These are phyloP conservation scores for Trochalopteron elliotii DNA, from an alignment of 2,113 vertebrate genomes.

Conservation along the genomic window DNA sequence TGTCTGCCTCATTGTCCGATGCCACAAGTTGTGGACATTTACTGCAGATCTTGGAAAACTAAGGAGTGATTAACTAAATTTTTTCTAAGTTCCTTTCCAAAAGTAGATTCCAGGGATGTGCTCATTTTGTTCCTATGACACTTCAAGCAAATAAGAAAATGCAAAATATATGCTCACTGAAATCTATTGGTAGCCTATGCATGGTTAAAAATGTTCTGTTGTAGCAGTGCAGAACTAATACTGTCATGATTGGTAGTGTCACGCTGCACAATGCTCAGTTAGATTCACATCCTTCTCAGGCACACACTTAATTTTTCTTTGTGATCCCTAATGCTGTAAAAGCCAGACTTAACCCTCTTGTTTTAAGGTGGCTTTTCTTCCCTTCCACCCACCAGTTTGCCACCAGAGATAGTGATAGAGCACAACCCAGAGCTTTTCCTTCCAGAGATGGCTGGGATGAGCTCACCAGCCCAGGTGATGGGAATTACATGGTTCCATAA, in stretches of 20 bases:
- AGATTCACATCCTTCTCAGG: not conserved
- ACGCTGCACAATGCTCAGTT: constrained; percentile 7
- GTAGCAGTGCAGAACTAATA: constrained; percentile 8
- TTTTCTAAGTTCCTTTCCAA: not conserved
- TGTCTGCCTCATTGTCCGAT: not conserved
- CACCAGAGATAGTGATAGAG: not conserved
- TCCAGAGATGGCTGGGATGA: not conserved
- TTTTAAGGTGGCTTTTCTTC: not conserved
- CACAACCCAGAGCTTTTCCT: not conserved
- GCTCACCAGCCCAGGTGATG: not conserved
- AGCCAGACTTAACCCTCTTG: not conserved
- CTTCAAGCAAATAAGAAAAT: not conserved
- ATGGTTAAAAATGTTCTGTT: not conserved
- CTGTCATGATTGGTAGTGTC: constrained; percentile 6
- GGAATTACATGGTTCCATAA: rapidly evolving
- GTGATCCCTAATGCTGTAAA: not conserved
- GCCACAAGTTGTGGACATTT: not conserved
- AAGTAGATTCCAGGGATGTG: not conserved
- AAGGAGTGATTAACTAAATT: not conserved
- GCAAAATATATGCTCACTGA: not conserved
- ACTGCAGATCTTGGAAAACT: not conserved
- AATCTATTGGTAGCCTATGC: not conserved
- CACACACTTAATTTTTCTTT: constrained; percentile 20
- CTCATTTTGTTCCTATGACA: not conserved
- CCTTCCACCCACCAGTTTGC: not conserved